Evolutionary conservation across 1,140 invertebrate species (phyloP), one percentile per base, ranked within the genome.

Genomic region (Zaprionus tsacasi): DNA sequence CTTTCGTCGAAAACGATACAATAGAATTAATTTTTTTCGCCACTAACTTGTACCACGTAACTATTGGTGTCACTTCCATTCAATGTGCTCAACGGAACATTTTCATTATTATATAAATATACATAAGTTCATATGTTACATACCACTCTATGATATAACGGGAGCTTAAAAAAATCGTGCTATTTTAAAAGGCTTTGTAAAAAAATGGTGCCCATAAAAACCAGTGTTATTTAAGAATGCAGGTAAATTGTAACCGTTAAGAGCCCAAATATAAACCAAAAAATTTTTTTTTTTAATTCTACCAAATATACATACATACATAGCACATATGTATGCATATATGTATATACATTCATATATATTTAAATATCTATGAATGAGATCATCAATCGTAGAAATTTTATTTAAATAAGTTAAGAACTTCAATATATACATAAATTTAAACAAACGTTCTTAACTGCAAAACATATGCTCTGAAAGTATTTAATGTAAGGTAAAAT

Each of bases 161-260:
- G 64, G 36, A 17, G 38, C 38, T 15, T 43, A 8, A 45, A 15
- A 6, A 33, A 52, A 6, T 57, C 12, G 6, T 25, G n/a, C 50
- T 40, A 5, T 67, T 55, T 67, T 6, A 1, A 35, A 59, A 52
- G 1, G 12, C 27, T 50, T 11, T 33, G 6, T 60, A 10, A 15
- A 36, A 21, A 54, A 27, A 25, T n/a, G 17, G 12, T 38, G 33
- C 6, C 6, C n/a, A 27, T 1, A 3, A 36, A 40, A 21, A 15
- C 3, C n/a, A n/a, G 6, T 27, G 21, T 48, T 63, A 7, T 63
- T 40, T 11, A 61, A 57, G 57, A 56, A 40, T 33, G 15, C 15
- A 74, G 65, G 71, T 69, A 69, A 68, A 55, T 38, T 30, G 38
- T n/a, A 40, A 56, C 12, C 43, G 11, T 40, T 40, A 13, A 40